A percentile compares a stretch with the other conserved stretches of the same genome.
Evolutionary conservation across 2,888 invertebrate species (phyloP).

Genomic region (Sarcophaga variegata): DNA sequence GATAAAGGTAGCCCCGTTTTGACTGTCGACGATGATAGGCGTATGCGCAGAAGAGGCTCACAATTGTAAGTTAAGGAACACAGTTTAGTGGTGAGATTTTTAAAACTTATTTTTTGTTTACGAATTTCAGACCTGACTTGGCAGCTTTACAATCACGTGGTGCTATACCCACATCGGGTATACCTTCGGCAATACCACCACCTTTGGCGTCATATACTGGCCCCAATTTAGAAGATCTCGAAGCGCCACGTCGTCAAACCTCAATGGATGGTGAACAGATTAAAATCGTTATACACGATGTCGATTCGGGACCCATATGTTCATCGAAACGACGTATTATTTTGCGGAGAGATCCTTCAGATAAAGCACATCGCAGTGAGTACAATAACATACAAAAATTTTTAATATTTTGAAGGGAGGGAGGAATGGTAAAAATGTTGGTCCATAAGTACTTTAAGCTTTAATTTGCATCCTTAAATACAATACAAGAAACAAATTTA

Average conservation of each 20-base stretch:
- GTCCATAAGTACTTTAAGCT: too few relatives aligned
- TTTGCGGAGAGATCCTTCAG: constrained; percentile 89
- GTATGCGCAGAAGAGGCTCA: constrained; percentile 90
- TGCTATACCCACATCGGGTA: constrained; percentile 82
- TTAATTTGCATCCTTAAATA: too few relatives aligned
- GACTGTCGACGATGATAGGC: constrained; percentile 87
- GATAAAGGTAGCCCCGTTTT: constrained; percentile 84
- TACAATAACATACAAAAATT: constrained; percentile 71
- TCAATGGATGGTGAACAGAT: constrained; percentile 96
- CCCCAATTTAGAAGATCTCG: constrained; percentile 85
- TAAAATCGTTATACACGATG: constrained; percentile 95
- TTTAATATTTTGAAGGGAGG: too few relatives aligned
- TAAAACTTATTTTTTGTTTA: not conserved
- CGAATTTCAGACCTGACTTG: constrained; percentile 86
- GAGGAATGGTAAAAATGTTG: too few relatives aligned
- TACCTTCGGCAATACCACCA: constrained; percentile 81
- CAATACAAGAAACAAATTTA: not conserved
- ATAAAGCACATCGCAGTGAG: constrained; percentile 94
- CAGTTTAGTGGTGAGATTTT: not conserved
- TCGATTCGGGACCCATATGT: constrained; percentile 88
- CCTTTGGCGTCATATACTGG: constrained; percentile 81
- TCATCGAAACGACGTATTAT: constrained; percentile 88
- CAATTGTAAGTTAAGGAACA: constrained; percentile 87
- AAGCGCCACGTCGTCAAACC: constrained; percentile 88
- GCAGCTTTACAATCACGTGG: constrained; percentile 84